These are phyloP conservation scores for Corvus hawaiiensis DNA, from an alignment of 2,113 vertebrate genomes.

Conservation along the genomic window DNA sequence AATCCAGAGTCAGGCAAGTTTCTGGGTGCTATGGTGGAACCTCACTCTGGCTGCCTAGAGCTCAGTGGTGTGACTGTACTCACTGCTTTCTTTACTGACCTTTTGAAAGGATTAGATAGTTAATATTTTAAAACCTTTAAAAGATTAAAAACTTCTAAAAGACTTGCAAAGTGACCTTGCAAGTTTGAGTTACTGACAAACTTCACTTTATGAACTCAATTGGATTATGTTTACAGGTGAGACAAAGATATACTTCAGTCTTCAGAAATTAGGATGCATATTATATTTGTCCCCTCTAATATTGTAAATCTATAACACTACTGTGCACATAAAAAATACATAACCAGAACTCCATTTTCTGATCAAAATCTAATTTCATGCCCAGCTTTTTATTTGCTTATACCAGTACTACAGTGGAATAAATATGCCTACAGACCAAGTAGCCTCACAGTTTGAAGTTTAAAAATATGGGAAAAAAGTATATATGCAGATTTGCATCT, in stretches of 20 bases:
- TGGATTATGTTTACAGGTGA: not conserved
- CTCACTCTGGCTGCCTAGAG: not conserved
- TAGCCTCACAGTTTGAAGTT: not conserved
- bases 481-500: not conserved
- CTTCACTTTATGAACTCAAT: not conserved
- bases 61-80: fast-evolving
- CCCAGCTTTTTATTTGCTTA: conserved; percentile 9
- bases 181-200: not conserved
- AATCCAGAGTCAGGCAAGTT: not conserved
- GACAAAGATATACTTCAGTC: not conserved
- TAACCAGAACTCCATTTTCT: not conserved
- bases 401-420: not conserved
- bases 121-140: not conserved
- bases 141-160: not conserved
- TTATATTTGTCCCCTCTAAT: not conserved
- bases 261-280: not conserved
- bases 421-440: not conserved
- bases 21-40: too few species aligned
- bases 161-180: not conserved
- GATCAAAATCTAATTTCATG: conserved; percentile 36
- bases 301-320: not conserved
- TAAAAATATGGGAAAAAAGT: not conserved
- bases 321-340: not conserved
- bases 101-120: not conserved
- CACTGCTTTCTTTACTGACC: not conserved